Conservation (phyloP, 2,113 vertebrate genomes). For the Ailurus styani region DNA sequence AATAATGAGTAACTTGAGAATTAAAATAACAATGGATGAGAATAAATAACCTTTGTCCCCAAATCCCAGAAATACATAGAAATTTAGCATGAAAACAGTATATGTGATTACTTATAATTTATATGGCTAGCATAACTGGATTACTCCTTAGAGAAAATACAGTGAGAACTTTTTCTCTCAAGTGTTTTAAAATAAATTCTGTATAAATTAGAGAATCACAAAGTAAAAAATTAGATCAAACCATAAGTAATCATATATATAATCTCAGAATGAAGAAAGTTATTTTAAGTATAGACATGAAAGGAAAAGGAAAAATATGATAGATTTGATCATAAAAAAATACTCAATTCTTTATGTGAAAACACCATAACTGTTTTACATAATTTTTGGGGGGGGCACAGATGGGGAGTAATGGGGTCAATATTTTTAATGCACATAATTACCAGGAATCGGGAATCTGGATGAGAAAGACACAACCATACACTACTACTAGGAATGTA, state of each 20-base stretch:
- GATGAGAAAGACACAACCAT: not conserved
- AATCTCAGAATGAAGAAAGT: not conserved
- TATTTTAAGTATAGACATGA: not conserved
- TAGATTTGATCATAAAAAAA: not conserved
- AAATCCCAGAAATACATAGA: not conserved
- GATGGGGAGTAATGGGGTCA: not conserved
- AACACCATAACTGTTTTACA: not conserved
- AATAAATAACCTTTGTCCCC: not conserved
- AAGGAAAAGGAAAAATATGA: not conserved
- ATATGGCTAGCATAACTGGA: not conserved
- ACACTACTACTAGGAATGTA: not conserved
- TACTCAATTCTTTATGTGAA: not conserved
- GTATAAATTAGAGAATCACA: not conserved
- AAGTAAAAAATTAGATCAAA: not conserved
- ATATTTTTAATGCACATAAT: not conserved
- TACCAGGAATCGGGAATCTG: not conserved
- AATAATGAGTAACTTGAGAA: not conserved
- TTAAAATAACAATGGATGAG: not conserved
- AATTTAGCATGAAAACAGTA: not conserved
- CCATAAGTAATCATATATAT: not conserved
- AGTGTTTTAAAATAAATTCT: constrained; percentile 1
- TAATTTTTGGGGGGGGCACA: not conserved
- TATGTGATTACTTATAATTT: not conserved
- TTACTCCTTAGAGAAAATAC: not conserved
- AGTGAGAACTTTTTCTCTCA: not conserved